Base-by-base conservation (phyloP, 2,113 vertebrate genomes). In the Pagrus major region DNA sequence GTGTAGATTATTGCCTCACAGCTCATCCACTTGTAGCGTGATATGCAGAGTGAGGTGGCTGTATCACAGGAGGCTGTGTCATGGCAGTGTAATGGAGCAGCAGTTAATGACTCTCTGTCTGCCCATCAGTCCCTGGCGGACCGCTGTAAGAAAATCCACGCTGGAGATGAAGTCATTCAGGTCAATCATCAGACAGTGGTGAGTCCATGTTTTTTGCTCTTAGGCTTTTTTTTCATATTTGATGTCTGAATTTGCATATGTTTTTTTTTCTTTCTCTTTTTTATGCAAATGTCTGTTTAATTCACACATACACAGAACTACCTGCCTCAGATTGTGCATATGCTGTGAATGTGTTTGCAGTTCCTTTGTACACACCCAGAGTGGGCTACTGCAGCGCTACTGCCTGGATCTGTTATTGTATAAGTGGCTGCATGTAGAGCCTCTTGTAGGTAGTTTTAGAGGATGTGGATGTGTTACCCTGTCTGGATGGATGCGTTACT, bases 121-220 rank as follows among this genome's bases (percentile, higher is more conserved):
- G 8, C 71, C 66, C 59, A 39, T 80, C 69, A 95, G 95, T 95
- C 95, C 5, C 88, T 94, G 55, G 95, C 95, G 55, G 95, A 95
- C 83, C 94, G 95, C 78, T 95, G 95, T 85, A 95, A 95, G 92
- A 95, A 95, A 85, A 95, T 95, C 86, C 95, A 95, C 29, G 95
- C 95, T 39, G 95, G 95, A 58, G 94, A 95, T 89, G 95, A 95
- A 90, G 95, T 95, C 86, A 95, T 95, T 88, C 95, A 95, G 87
- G 95, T 95, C 85, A 95, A 95, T 83, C 93, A 93, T 89, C 95
- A 95, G 91, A 95, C 95, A 51, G 95, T 95, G 92, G 95, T 95
- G 84, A 72, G 92, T 25, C 49, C 12, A 12, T 5, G 15, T 25
- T 49, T 9, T 37, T 42, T 49, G 15, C 11, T 25, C 12, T 42